A percentile compares a stretch with the other conserved stretches of the same genome.
Conservation (phyloP, 1,140 invertebrate genomes). For the Triops longicaudatus region DNA sequence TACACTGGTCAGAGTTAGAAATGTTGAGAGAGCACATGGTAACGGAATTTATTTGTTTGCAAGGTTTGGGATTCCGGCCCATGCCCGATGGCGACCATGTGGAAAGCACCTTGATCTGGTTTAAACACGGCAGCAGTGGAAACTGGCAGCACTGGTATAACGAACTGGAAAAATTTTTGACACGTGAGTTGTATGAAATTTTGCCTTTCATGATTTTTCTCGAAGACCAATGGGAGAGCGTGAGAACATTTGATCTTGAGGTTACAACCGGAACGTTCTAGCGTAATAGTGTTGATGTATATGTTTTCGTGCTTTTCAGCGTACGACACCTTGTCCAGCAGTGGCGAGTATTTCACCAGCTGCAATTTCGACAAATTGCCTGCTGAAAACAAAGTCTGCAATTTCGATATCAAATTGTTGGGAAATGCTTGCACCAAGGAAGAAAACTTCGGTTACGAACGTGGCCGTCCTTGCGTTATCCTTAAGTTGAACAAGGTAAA, state of each 20-base stretch:
- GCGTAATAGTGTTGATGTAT: background rate
- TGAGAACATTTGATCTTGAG: background rate
- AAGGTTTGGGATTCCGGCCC: constrained; percentile 84
- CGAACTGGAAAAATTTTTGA: constrained; percentile 60
- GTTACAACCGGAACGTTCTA: no score
- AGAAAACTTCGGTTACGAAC: constrained; percentile 61
- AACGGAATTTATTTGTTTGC: background rate
- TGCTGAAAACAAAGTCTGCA: constrained; percentile 57
- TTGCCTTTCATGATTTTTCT: background rate
- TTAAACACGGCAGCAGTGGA: constrained; percentile 65
- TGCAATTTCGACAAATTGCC: constrained; percentile 55
- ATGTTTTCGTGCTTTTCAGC: constrained; percentile 41
- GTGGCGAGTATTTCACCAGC: constrained; percentile 41
- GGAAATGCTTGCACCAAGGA: constrained; percentile 54
- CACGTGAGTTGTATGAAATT: constrained; percentile 51
- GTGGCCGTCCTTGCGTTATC: constrained; percentile 68
- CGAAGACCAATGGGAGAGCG: background rate
- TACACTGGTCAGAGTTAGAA: background rate
- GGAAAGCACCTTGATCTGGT: constrained; percentile 90
- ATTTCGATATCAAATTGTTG: constrained; percentile 51
- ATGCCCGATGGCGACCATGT: constrained; percentile 79
- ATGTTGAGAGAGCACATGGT: background rate
- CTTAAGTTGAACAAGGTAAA: constrained; percentile 73
- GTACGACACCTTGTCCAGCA: constrained; percentile 47
- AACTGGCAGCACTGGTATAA: constrained; percentile 70